Evolutionary conservation across 2,113 vertebrate genomes (phyloP), one percentile per base, ranked within the genome.

Genomic region (Ivindomyrus marchei): DNA sequence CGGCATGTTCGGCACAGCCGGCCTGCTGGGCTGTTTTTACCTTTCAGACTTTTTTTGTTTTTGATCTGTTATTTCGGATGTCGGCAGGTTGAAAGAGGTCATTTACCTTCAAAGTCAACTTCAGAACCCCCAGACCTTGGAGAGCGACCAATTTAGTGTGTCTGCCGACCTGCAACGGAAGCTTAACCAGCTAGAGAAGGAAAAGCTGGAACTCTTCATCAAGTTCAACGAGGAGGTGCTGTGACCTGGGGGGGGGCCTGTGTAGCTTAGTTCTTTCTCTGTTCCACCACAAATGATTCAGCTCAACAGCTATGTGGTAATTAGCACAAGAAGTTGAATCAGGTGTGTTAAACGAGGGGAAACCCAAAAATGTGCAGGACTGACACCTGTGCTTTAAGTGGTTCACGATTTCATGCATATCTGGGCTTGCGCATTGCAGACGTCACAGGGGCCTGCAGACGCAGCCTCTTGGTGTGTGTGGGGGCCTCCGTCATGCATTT

Each of bases 201-300:
- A 89, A 15, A 89, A 89, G n/a, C 80, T 89, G 39, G 52, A 89
- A 62, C 49, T 85, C 50, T 85, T 42, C 11, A 31, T 80, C 13
- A 89, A 62, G 77, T 89, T 62, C 89, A 89, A 89, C 31, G 89
- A 85, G 42, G 89, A 89, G 89, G 89, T 89, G 39, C n/a, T n/a
- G 8, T 56, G 50, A 27, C 15, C 13, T 21, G 77, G 52, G 52
- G 56, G 56, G 56, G 53, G 19, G 17, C 49, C 11, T 13, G 11
- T 50, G 49, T 50, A 50, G 49, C 49, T 50, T 13, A 50, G 11
- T 50, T 50, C 10, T 13, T 50, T 52, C 13, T 13, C 50, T 52
- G 50, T 52, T 52, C 50, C 13, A 4, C 13, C 50, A 52, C 50
- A 52, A 52, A 15, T 17, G 50, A 52, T 52, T 52, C 50, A 52